Percentiles rank a stretch among this genome's conserved stretches.
Conservation (phyloP, 2,888 invertebrate genomes). For the Cylloceria caligata region DNA sequence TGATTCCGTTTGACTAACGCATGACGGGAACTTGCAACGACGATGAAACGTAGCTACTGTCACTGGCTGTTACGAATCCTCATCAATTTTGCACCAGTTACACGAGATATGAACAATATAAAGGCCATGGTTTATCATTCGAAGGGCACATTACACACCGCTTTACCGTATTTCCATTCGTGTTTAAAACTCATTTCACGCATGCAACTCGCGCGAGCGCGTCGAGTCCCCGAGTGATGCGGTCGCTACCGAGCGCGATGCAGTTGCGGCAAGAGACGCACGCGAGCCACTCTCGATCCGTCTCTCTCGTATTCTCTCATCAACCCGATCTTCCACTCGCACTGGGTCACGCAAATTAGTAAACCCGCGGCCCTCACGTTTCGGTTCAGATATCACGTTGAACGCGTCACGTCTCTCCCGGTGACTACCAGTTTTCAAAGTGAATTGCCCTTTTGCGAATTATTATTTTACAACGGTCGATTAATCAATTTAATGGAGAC, state of each 20-base stretch:
- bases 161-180: conserved; percentile 73
- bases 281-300: conserved; percentile 50
- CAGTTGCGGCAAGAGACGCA: conserved; percentile 54
- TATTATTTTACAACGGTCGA: conserved; percentile 30
- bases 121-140: conserved; percentile 30
- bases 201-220: conserved; percentile 67
- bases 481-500: conserved; percentile 15
- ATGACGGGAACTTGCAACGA: neutral
- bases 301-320: conserved; percentile 29
- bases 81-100: neutral
- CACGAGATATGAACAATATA: conserved; percentile 1
- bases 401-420: neutral
- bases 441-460: conserved; percentile 25
- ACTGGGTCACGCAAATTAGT: conserved; percentile 72
- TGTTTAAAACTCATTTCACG: conserved; percentile 78
- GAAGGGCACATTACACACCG: conserved; percentile 57
- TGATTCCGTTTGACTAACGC: neutral
- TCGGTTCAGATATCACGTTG: conserved; percentile 11
- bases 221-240: conserved; percentile 53
- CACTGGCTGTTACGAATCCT: neutral
- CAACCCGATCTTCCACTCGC: conserved; percentile 55
- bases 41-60: neutral
- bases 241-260: conserved; percentile 57
- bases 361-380: conserved; percentile 58
- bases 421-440: conserved; percentile 18